Percentiles rank a stretch among this genome's conserved stretches.
Evolutionary conservation across 2,113 vertebrate species (phyloP).

Genomic region (Equus przewalskii): DNA sequence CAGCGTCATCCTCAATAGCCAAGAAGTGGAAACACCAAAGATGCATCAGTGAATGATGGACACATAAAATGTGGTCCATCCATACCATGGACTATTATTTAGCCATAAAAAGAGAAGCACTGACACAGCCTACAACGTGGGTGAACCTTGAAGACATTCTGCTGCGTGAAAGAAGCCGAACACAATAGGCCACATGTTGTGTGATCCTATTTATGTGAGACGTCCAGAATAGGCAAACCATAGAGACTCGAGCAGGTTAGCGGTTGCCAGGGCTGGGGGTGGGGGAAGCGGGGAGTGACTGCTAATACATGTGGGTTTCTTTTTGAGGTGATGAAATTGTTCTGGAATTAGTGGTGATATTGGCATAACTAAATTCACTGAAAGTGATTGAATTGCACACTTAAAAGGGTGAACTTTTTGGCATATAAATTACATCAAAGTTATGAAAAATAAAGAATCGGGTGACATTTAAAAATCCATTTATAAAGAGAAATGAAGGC

Average conservation of each 20-base stretch:
- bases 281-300: not conserved
- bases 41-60: not conserved
- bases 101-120: not conserved
- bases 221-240: not conserved
- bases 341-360: not conserved
- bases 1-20: not conserved
- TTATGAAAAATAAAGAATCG: not conserved
- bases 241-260: not conserved
- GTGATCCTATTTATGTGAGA: not conserved
- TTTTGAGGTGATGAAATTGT: not conserved
- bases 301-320: not conserved
- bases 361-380: not conserved
- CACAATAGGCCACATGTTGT: accelerated
- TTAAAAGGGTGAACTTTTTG: not conserved
- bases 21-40: not conserved
- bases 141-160: not conserved
- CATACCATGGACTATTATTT: accelerated
- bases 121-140: accelerated
- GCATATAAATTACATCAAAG: not conserved
- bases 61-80: not conserved
- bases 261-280: not conserved
- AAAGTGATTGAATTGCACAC: not conserved
- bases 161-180: not conserved
- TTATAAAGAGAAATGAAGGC: not conserved
- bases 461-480: not conserved